A percentile compares a stretch with the other conserved stretches of the same genome.
phyloP scores from a whole-genome alignment of 2,888 invertebrate genomes.

The Cetonia aurata region DNA sequence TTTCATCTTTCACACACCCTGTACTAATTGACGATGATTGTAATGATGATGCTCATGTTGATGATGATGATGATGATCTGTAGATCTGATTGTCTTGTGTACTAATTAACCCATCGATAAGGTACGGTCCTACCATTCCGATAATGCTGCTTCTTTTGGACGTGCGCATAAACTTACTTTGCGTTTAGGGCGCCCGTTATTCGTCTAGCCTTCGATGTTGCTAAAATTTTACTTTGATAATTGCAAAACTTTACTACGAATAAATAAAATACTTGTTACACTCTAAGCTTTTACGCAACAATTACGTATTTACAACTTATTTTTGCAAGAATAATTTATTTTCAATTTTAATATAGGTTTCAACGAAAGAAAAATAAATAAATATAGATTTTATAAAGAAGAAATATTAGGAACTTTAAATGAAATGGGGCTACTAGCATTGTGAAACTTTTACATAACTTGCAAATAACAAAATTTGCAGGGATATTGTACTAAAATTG shows the following conservation, averaged over 20 bases:
- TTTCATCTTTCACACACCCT: conserved; percentile 20
- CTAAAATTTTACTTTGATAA: conserved; percentile 23
- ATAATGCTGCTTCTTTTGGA: conserved; percentile 52
- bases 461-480: no score
- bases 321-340: no score
- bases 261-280: conserved; percentile 8
- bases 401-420: no score
- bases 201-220: conserved; percentile 55
- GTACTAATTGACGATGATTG: conserved; percentile 28
- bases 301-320: no score
- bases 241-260: not conserved
- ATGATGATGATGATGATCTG: conserved; percentile 35
- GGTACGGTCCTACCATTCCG: conserved; percentile 54
- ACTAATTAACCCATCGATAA: conserved; percentile 50
- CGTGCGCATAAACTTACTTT: conserved; percentile 51
- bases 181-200: conserved; percentile 48
- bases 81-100: conserved; percentile 58
- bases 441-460: no score
- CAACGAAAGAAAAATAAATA: no score
- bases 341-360: no score
- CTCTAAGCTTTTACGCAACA: conserved; percentile 21
- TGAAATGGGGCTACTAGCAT: no score
- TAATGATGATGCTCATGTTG: conserved; percentile 30
- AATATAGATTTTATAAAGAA: no score
- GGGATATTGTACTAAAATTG: no score